Evolutionary conservation across 2,113 vertebrate genomes (phyloP).

Genomic region (Thermophis baileyi): DNA sequence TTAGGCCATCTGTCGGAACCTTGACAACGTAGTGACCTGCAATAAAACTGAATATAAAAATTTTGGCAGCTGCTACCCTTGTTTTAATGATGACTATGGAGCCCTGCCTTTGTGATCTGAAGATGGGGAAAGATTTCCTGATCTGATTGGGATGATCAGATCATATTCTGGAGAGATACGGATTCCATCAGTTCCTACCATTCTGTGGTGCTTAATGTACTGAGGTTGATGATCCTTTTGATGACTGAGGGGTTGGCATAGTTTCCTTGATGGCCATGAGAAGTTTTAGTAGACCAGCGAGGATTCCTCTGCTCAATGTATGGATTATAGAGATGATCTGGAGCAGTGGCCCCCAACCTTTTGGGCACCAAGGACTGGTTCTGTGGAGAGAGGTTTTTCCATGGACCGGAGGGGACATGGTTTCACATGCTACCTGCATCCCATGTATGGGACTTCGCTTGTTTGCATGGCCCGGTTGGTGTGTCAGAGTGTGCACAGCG

Average conservation of each 20-base stretch:
- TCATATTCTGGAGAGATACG: neutral
- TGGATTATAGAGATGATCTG: neutral
- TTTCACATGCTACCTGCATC: too few relatives aligned
- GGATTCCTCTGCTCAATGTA: neutral
- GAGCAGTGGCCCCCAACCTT: too few relatives aligned
- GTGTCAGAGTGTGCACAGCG: too few relatives aligned
- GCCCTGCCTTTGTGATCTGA: too few relatives aligned
- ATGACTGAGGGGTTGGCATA: neutral
- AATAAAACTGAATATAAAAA: neutral
- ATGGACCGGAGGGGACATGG: too few relatives aligned
- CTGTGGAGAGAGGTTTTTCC: too few relatives aligned
- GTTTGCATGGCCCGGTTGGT: too few relatives aligned
- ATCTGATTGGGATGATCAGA: neutral
- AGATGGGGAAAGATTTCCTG: neutral
- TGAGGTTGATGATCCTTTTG: neutral
- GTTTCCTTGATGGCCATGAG: neutral
- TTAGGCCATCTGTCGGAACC: too few relatives aligned
- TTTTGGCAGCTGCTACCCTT: neutral
- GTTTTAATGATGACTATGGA: neutral
- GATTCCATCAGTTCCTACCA: neutral
- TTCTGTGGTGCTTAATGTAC: neutral
- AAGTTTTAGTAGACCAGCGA: neutral
- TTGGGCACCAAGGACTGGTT: too few relatives aligned
- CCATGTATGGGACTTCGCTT: too few relatives aligned
- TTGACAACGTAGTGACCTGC: neutral